These are phyloP conservation scores for Dermolepida albohirtum DNA, from an alignment of 2,888 invertebrate genomes.

Conservation along the genomic window DNA sequence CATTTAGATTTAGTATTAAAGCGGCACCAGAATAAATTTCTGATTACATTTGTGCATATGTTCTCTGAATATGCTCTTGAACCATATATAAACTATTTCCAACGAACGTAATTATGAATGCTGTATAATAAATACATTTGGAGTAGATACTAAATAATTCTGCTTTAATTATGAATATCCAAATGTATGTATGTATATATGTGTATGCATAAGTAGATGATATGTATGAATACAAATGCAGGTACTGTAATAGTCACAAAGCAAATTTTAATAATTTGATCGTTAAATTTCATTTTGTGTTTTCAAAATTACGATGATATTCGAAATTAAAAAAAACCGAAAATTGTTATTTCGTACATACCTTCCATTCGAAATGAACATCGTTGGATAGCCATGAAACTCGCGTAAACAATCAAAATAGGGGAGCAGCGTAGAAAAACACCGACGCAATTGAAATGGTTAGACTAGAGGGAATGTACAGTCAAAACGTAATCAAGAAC, in stretches of 20 bases:
- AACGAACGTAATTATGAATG: conserved; percentile 16
- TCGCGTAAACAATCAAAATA: conserved; percentile 38
- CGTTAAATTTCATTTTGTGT: conserved; percentile 27
- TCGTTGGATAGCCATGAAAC: conserved; percentile 7
- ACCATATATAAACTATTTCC: conserved; percentile 18
- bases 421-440: conserved; percentile 27
- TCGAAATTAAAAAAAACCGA: conserved; percentile 1
- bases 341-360: neutral
- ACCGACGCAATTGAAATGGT: conserved; percentile 35
- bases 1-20: conserved; percentile 16
- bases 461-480: conserved; percentile 33
- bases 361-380: conserved; percentile 14
- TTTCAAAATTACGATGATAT: neutral
- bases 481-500: neutral
- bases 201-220: conserved; percentile 4
- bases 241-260: conserved; percentile 32
- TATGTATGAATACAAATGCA: neutral
- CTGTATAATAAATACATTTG: conserved; percentile 17
- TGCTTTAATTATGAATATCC: conserved; percentile 31
- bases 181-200: conserved; percentile 14
- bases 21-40: conserved; percentile 1
- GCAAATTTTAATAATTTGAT: conserved; percentile 38
- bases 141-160: conserved; percentile 34
- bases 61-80: conserved; percentile 12
- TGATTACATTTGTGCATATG: conserved; percentile 9